These are phyloP conservation scores for Poeciliopsis infans DNA, from an alignment of 2,797 vertebrate genomes.

Conservation along the genomic window DNA sequence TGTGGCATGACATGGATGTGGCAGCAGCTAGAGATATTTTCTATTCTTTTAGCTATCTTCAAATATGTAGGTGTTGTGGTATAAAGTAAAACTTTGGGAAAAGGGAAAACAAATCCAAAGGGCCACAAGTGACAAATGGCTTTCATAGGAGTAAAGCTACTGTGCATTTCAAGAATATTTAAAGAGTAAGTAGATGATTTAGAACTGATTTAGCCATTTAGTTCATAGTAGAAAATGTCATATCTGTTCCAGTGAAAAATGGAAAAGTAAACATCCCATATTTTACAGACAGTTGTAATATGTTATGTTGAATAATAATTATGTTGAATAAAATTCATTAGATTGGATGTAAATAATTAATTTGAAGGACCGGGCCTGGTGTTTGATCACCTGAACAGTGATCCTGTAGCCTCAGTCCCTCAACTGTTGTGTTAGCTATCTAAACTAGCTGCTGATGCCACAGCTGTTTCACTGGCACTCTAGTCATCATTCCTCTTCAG, in stretches of 20 bases:
- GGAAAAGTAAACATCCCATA: neutral
- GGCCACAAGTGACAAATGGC: neutral
- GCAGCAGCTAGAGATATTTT: neutral
- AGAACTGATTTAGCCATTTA: neutral
- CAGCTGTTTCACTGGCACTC: neutral
- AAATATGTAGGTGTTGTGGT: neutral
- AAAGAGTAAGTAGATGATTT: neutral
- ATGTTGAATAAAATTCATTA: neutral
- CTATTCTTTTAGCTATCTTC: neutral
- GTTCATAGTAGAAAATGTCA: neutral
- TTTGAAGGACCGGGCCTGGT: neutral
- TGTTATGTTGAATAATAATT: slow-evolving; percentile 1
- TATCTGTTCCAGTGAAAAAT: neutral
- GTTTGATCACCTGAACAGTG: neutral
- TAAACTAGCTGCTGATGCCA: neutral
- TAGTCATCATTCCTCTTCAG: neutral
- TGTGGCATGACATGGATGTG: neutral
- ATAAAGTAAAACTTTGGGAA: neutral
- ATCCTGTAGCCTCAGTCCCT: neutral
- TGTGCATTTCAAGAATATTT: neutral
- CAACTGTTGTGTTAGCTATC: neutral
- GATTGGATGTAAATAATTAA: neutral
- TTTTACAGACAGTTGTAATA: neutral
- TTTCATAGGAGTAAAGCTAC: neutral
- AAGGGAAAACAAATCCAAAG: neutral